A percentile compares a stretch with the other conserved stretches of the same genome.
Conservation (phyloP, 2,113 vertebrate genomes). For the Monopterus albus region DNA sequence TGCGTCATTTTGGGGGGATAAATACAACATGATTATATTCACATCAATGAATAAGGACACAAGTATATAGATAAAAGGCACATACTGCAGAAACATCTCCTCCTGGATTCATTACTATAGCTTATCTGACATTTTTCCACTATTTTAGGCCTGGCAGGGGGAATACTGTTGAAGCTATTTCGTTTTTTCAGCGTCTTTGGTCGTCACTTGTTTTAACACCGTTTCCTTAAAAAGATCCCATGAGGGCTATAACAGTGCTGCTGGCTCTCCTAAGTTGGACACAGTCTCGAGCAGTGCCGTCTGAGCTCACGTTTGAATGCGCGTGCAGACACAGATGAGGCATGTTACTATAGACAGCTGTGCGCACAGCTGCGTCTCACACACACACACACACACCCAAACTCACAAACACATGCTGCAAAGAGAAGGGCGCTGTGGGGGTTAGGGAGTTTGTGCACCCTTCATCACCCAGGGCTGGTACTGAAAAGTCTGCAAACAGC, state of each 20-base stretch:
- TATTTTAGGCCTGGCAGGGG: neutral
- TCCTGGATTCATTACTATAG: slow-evolving; percentile 5
- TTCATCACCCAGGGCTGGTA: slow-evolving; percentile 51
- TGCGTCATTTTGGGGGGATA: slow-evolving; percentile 24
- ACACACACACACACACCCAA: neutral
- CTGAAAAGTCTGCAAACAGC: slow-evolving; percentile 36
- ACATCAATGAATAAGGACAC: neutral
- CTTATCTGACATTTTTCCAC: neutral
- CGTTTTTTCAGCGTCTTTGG: slow-evolving; percentile 1
- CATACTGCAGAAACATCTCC: neutral
- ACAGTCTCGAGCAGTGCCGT: slow-evolving; percentile 31
- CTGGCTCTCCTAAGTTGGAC: slow-evolving; percentile 37
- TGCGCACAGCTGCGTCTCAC: slow-evolving; percentile 64
- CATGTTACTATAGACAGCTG: slow-evolving; percentile 66
- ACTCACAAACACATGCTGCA: slow-evolving; percentile 34
- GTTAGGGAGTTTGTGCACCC: slow-evolving; percentile 65
- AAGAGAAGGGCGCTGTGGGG: slow-evolving; percentile 29
- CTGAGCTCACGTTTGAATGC: slow-evolving; percentile 42
- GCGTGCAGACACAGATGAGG: slow-evolving; percentile 31
- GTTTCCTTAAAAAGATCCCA: slow-evolving; percentile 28
- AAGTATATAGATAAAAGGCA: slow-evolving; percentile 9
- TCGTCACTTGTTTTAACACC: neutral
- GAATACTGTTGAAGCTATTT: neutral
- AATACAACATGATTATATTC: neutral
- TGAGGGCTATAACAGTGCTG: neutral